These are phyloP conservation scores for Phataginus tetradactyla DNA, from an alignment of 2,797 vertebrate genomes.

Conservation along the genomic window DNA sequence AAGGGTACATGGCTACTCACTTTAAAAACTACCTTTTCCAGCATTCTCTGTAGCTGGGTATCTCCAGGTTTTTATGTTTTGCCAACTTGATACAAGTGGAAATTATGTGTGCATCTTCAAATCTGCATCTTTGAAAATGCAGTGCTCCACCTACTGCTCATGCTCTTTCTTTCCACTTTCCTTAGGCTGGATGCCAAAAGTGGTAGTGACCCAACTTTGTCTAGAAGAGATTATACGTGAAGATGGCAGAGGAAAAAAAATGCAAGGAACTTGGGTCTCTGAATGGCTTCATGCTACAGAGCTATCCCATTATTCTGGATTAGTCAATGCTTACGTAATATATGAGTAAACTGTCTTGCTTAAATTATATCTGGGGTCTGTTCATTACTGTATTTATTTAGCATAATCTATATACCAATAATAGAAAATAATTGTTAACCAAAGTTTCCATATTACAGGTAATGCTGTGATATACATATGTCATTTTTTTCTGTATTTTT, in stretches of 20 bases:
- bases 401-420: background rate
- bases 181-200: background rate
- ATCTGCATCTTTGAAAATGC: background rate
- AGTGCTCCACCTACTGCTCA: background rate
- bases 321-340: background rate
- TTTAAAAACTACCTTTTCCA: background rate
- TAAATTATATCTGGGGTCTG: background rate
- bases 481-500: background rate
- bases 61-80: background rate
- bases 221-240: background rate
- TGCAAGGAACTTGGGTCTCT: background rate
- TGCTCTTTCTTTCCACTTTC: background rate
- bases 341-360: background rate
- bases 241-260: background rate
- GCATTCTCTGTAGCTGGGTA: background rate
- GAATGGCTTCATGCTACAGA: background rate
- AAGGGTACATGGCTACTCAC: no score
- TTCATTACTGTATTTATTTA: background rate
- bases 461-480: background rate
- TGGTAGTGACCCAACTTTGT: background rate
- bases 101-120: background rate
- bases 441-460: background rate
- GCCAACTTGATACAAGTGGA: background rate
- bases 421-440: background rate
- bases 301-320: background rate